A percentile compares a stretch with the other conserved stretches of the same genome.
phyloP scores from a whole-genome alignment of 1,140 invertebrate genomes.

The Panulirus ornatus region DNA sequence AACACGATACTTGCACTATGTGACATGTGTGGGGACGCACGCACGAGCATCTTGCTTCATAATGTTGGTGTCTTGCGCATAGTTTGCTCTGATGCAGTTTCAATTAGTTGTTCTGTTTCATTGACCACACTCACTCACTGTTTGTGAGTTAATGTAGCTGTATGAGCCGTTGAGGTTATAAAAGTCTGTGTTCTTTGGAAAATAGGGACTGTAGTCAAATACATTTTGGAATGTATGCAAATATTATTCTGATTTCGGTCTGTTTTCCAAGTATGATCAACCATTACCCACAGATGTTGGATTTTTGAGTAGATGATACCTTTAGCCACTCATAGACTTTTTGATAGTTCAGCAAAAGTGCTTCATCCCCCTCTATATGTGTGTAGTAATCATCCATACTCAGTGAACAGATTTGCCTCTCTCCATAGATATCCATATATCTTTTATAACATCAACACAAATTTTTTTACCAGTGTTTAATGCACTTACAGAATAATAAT shows the following conservation, averaged over 20 bases:
- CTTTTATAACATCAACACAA: too few relatives aligned
- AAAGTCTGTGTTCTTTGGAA: not conserved
- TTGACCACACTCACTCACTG: conserved; percentile 9
- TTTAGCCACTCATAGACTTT: too few relatives aligned
- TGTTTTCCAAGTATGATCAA: not conserved
- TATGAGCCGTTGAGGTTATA: not conserved
- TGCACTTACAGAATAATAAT: not conserved
- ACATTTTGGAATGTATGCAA: too few relatives aligned
- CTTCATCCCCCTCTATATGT: too few relatives aligned
- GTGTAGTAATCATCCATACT: too few relatives aligned
- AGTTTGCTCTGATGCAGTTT: conserved; percentile 20
- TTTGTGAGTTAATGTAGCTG: conserved; percentile 5
- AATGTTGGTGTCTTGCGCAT: conserved; percentile 32
- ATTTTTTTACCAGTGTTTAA: not conserved
- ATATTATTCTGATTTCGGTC: not conserved
- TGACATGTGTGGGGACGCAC: conserved; percentile 36
- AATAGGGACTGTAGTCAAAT: not conserved
- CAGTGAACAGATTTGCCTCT: too few relatives aligned
- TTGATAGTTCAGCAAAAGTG: too few relatives aligned
- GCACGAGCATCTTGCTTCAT: conserved; percentile 46
- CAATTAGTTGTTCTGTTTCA: conserved; percentile 19
- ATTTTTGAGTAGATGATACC: too few relatives aligned
- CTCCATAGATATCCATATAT: too few relatives aligned
- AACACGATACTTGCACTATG: conserved; percentile 26
- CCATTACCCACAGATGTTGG: too few relatives aligned